Conservation (phyloP, 2,113 vertebrate species). For the Sorex fumeus region DNA sequence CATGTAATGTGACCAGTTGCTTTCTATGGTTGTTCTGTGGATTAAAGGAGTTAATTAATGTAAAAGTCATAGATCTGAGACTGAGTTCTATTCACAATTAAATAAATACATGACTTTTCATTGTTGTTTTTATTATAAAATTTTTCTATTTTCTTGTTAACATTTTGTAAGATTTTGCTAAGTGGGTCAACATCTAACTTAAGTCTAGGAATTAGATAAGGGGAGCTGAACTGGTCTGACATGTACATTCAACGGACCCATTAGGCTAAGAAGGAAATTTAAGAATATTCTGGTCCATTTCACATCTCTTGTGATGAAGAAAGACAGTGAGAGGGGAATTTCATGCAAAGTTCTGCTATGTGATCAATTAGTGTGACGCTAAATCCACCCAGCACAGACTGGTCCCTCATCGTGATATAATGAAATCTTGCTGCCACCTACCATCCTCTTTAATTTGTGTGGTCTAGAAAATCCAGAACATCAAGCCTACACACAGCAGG, state of each 20-base stretch:
- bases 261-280: neutral
- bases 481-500: neutral
- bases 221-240: neutral
- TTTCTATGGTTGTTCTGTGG: neutral
- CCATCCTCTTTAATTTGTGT: neutral
- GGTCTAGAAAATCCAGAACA: conserved; percentile 23
- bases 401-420: neutral
- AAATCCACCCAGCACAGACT: accelerated
- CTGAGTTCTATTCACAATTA: neutral
- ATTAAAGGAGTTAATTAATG: neutral
- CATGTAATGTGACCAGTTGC: neutral
- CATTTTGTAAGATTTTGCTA: neutral
- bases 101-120: neutral
- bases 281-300: neutral
- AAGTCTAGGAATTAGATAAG: neutral
- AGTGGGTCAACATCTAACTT: neutral
- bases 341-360: neutral
- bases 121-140: neutral
- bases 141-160: neutral
- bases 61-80: neutral
- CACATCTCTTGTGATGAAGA: neutral
- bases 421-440: neutral
- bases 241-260: neutral
- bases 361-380: no score
- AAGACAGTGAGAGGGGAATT: neutral